Evolutionary conservation across 2,797 vertebrate genomes (phyloP).

Genomic region (Liasis olivaceus): DNA sequence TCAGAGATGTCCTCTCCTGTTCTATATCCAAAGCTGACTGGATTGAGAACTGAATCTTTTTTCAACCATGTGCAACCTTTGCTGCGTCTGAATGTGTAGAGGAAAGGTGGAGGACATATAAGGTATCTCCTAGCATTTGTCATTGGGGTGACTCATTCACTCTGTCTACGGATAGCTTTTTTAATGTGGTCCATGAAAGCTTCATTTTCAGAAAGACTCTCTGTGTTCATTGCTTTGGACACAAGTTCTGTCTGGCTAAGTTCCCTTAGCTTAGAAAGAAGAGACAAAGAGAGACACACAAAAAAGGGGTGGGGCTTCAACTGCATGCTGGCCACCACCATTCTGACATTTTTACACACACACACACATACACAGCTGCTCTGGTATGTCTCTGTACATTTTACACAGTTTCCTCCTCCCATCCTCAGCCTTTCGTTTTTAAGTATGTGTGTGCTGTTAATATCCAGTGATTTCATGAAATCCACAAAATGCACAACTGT

Average conservation of each 20-base stretch:
- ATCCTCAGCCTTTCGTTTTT: neutral
- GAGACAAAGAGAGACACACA: neutral
- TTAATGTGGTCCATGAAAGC: neutral
- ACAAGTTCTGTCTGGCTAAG: no score
- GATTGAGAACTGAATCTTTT: neutral
- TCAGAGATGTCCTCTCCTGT: neutral
- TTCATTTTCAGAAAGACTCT: neutral
- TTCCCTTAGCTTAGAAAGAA: neutral
- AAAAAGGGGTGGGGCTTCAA: neutral
- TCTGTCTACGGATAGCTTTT: neutral
- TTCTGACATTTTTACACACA: neutral
- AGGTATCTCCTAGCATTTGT: no score
- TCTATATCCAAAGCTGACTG: neutral
- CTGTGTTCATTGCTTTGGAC: neutral
- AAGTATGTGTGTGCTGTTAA: neutral
- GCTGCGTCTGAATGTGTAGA: no score
- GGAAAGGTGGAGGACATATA: no score
- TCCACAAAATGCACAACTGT: conserved; percentile 39
- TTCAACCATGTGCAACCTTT: no score
- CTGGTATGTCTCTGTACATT: neutral
- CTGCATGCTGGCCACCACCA: neutral
- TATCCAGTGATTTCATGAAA: neutral
- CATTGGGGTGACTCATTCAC: no score
- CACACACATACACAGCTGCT: neutral
- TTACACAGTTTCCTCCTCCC: neutral